Evolutionary conservation across 2,113 vertebrate genomes (phyloP), one percentile per base, ranked within the genome.

Genomic region (Paralichthys olivaceus): DNA sequence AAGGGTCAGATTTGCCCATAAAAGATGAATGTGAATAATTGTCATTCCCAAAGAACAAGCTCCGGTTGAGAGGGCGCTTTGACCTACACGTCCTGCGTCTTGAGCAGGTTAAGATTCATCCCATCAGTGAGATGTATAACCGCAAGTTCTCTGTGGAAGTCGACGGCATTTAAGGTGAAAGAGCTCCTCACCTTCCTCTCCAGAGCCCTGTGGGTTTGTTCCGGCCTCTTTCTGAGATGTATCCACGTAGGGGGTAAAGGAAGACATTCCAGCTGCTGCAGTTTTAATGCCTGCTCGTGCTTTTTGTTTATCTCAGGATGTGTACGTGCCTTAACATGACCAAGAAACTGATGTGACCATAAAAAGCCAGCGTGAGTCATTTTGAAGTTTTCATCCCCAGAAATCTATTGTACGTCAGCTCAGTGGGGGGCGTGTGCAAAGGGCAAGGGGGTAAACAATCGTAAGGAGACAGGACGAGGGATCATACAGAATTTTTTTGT

Each of bases 251-350:
- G 89, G 90, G 81, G 77, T 1, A 4, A 71, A 20, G 59, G 61
- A 69, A 64, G 82, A 87, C 84, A 81, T 85, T 73, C 37, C 59
- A 55, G n/a, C 77, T 74, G 77, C 43, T 91, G 84, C 85, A 79
- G 77, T 80, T 89, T 91, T 90, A 86, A 90, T 90, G 84, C 49
- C 28, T 22, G 3, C 37, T 56, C 4, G 25, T 81, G 77, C 58
- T 59, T 79, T 56, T 81, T 69, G 51, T 80, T 79, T 69, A 77
- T 74, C 64, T 68, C 37, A 1, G 47, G 40, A 62, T 55, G 26
- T 60, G 47, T 61, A 19, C n/a, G 34, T 67, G 58, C 12, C 23
- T 49, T 58, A 80, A 79, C 65, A 49, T 68, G 61, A 64, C 59
- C 23, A 7, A 47, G 54, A 68, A 71, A 65, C 14, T 34, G 77